Evolutionary conservation across 2,113 vertebrate species (phyloP), one percentile per base, ranked within the genome.

Genomic region (Heterotilapia buettikoferi): DNA sequence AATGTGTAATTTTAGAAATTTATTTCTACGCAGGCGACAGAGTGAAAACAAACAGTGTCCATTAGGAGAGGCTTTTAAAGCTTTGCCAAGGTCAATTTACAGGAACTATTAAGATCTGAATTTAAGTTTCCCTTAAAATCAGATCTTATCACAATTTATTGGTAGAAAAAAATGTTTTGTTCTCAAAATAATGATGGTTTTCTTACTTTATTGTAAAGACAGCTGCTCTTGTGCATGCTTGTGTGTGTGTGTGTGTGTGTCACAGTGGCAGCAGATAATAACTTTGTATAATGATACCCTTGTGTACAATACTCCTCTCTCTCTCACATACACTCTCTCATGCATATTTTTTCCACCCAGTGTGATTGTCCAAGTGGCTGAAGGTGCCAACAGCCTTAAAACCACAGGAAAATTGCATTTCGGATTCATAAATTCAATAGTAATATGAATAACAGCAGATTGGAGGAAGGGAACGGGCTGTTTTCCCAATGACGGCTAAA

Each of bases 381-480:
- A 93, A 93, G 86, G 93, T 93, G 95, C 95, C 94, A 95, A 91
- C 71, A 91, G 88, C 91, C 76, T 92, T 93, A 93, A 95, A 95
- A 94, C 94, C 93, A 87, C 93, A 93, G 93, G 93, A 91, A 95
- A 95, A 95, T 94, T 92, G 82, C 90, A 92, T 95, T 91, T 93
- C 50, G 76, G 76, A 94, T 95, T 93, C 93, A 94, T 94, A 95
- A 95, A 95, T 96, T 92, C 89, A 94, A 91, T 90, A 54, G 87
- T 93, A 92, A 95, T 94, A 90, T 84, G 90, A 95, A 94, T 92
- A 95, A 90, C 93, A 94, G 93, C 90, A 84, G 89, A 93, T 85
- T 91, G 92, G 87, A 93, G 86, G 90, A 63, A 87, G 68, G 59
- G 79, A 90, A 66, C 2, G 9, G 86, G 79, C 86, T 80, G 78